Conservation (phyloP, 2,888 invertebrate genomes). For the Megaustenia siamemsis region DNA sequence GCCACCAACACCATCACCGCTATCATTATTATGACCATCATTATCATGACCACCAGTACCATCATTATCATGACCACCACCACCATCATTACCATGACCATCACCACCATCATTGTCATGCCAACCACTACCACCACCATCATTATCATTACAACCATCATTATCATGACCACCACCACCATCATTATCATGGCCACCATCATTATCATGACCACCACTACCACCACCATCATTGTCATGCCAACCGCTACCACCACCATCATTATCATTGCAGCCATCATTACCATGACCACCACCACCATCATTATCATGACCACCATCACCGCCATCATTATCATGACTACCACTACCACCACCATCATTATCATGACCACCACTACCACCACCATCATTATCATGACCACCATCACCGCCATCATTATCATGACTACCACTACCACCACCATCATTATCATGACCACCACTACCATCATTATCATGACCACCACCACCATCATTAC, state of each 20-base stretch:
- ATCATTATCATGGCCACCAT: not conserved
- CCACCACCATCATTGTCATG: not conserved
- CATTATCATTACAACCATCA: not conserved
- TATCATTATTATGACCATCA: not conserved
- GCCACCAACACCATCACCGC: not conserved
- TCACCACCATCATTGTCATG: too few species aligned
- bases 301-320: too few species aligned
- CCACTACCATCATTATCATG: not conserved
- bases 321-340: not conserved
- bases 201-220: not conserved
- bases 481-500: not conserved
- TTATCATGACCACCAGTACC: not conserved
- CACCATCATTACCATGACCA: not conserved
- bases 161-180: too few species aligned
- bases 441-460: too few species aligned
- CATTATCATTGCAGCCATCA: not conserved
- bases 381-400: too few species aligned
- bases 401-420: too few species aligned
- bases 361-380: too few species aligned
- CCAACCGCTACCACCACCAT: not conserved
- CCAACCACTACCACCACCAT: not conserved
- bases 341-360: not conserved
- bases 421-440: too few species aligned
- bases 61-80: not conserved
- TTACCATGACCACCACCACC: not conserved